Conservation (phyloP, 2,113 vertebrate genomes). For the Otocyon megalotis region DNA sequence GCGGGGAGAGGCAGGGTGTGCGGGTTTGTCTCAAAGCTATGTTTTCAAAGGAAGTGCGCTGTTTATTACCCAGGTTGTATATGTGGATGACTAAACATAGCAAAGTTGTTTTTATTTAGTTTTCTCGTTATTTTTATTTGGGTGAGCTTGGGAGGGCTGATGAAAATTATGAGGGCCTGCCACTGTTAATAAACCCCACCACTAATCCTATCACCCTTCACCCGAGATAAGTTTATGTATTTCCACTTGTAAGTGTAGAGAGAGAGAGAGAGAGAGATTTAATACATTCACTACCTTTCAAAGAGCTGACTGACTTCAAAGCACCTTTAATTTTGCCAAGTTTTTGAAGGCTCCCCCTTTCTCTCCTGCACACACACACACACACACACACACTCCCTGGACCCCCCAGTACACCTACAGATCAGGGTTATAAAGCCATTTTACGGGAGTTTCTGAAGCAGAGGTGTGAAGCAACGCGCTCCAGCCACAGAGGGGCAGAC, state of each 20-base stretch:
- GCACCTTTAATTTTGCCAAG: conserved; percentile 37
- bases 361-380: background rate
- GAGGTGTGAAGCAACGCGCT: conserved; percentile 57
- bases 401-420: background rate
- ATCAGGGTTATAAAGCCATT: conserved; percentile 8
- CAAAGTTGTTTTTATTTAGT: background rate
- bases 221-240: background rate
- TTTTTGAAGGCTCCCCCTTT: background rate
- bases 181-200: background rate
- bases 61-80: background rate
- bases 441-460: conserved; percentile 32
- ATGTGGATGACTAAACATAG: background rate
- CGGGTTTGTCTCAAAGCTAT: background rate
- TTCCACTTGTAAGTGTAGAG: background rate
- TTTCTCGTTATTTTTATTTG: background rate
- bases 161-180: background rate
- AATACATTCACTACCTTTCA: background rate
- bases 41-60: background rate
- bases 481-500: conserved; percentile 64
- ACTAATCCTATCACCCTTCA: background rate
- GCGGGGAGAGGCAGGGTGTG: background rate
- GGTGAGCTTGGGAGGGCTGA: background rate
- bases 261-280: too few species aligned
- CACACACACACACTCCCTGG: background rate
- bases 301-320: conserved; percentile 8